Percentiles rank a stretch among this genome's conserved stretches.
These are phyloP conservation scores for Trissonchulus latispiculum DNA, from an alignment of 2,888 invertebrate species.

Conservation along the genomic window DNA sequence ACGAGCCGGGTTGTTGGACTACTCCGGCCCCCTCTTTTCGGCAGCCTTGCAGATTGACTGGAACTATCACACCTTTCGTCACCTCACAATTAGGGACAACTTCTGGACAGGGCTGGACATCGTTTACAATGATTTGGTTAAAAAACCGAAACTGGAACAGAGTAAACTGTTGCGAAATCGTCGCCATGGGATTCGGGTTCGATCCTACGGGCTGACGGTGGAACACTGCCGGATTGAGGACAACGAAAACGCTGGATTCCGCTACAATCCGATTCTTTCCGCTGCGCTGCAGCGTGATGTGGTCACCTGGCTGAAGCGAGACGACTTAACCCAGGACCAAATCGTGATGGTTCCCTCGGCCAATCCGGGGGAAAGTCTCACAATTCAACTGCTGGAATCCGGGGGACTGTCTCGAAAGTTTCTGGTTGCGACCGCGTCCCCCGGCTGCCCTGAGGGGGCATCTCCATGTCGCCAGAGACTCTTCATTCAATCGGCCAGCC, in stretches of 20 bases:
- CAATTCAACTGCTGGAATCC: background rate
- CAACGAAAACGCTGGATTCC: slow-evolving; percentile 74
- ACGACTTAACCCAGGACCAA: slow-evolving; percentile 9
- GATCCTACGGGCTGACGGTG: slow-evolving; percentile 44
- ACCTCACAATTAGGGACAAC: slow-evolving; percentile 63
- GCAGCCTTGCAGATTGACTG: slow-evolving; percentile 54
- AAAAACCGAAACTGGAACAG: slow-evolving; percentile 47
- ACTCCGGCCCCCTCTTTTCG: slow-evolving; percentile 47
- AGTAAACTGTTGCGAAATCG: slow-evolving; percentile 34
- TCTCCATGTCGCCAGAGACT: background rate
- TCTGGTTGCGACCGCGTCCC: slow-evolving; percentile 1
- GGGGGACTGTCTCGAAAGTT: slow-evolving; percentile 12
- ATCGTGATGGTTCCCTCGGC: background rate
- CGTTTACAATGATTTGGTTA: slow-evolving; percentile 83
- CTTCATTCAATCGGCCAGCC: background rate
- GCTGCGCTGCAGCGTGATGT: slow-evolving; percentile 68
- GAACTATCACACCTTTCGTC: slow-evolving; percentile 50
- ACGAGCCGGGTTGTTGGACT: slow-evolving; percentile 84
- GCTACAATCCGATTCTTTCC: slow-evolving; percentile 63
- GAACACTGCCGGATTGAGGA: slow-evolving; percentile 64
- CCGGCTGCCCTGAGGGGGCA: too few species aligned
- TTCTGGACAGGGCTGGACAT: slow-evolving; percentile 85
- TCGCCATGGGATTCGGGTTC: slow-evolving; percentile 58
- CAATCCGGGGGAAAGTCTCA: background rate
- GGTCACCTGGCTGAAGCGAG: slow-evolving; percentile 61